phyloP scores from a whole-genome alignment of 2,888 invertebrate species.

The Andrena bicolor region DNA sequence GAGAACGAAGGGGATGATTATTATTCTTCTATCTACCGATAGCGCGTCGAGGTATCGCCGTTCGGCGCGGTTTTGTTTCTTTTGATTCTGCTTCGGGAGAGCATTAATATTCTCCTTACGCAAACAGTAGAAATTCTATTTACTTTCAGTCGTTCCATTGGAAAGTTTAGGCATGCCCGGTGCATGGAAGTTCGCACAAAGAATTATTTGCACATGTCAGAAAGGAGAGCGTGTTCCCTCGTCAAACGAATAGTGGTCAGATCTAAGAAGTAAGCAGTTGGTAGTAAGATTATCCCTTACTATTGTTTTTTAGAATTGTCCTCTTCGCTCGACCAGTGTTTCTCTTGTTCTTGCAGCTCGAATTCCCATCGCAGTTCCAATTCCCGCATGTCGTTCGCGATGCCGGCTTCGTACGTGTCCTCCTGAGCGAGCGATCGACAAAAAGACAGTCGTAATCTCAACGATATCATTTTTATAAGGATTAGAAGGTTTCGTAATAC shows the following conservation, averaged over 20 bases:
- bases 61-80: constrained; percentile 8
- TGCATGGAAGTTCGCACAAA: constrained; percentile 50
- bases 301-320: constrained; percentile 84
- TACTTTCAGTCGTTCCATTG: constrained; percentile 61
- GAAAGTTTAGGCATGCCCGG: constrained; percentile 54
- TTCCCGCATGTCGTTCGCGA: constrained; percentile 89
- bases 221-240: constrained; percentile 58
- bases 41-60: constrained; percentile 35
- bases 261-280: constrained; percentile 56
- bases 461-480: not conserved
- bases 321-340: constrained; percentile 88
- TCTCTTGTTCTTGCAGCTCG: constrained; percentile 89
- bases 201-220: constrained; percentile 57
- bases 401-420: constrained; percentile 88
- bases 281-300: constrained; percentile 52
- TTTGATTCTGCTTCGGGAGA: constrained; percentile 45
- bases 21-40: constrained; percentile 27
- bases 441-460: too few relatives aligned
- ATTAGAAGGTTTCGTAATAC: not conserved
- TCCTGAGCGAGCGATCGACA: constrained; percentile 81
- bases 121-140: constrained; percentile 64
- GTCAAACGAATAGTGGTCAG: constrained; percentile 45
- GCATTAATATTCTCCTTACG: constrained; percentile 39
- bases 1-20: constrained; percentile 36
- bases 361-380: constrained; percentile 89